Percentiles rank a stretch among this genome's conserved stretches.
Evolutionary conservation across 37 sponge, comb jelly and placozoan species (phyloP).

Genomic region (Halichondria panicea): DNA sequence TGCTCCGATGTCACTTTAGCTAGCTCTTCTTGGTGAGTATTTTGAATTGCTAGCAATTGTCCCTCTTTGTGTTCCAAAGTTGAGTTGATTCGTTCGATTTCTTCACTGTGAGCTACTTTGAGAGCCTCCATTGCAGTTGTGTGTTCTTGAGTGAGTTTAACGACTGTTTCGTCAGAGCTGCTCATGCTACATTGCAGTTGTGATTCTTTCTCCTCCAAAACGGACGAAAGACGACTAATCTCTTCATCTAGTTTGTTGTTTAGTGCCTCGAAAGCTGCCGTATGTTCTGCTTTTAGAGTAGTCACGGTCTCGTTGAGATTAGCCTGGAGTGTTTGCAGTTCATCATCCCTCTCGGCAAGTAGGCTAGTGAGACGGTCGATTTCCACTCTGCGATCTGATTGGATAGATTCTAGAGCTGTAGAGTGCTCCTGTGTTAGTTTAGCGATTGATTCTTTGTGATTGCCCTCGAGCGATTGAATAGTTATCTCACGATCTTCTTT

Average conservation of each 20-base stretch:
- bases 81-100: too few species aligned
- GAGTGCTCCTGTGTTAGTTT: constrained; percentile 1
- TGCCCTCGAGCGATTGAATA: neutral
- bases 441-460: neutral
- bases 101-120: neutral
- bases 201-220: too few species aligned
- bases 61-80: too few species aligned
- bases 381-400: neutral
- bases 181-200: too few species aligned
- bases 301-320: neutral
- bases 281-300: constrained; percentile 1
- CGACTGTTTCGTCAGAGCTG: neutral
- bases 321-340: neutral
- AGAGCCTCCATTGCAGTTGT: neutral
- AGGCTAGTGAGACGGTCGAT: neutral
- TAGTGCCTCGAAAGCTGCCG: neutral
- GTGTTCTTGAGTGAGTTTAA: neutral
- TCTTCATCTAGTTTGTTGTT: too few species aligned
- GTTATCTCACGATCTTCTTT: neutral
- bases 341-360: neutral
- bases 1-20: neutral
- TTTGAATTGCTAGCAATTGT: too few species aligned
- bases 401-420: neutral
- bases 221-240: too few species aligned
- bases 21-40: too few species aligned